Conservation (phyloP, 2,113 vertebrate species). For the Turnix velox region DNA sequence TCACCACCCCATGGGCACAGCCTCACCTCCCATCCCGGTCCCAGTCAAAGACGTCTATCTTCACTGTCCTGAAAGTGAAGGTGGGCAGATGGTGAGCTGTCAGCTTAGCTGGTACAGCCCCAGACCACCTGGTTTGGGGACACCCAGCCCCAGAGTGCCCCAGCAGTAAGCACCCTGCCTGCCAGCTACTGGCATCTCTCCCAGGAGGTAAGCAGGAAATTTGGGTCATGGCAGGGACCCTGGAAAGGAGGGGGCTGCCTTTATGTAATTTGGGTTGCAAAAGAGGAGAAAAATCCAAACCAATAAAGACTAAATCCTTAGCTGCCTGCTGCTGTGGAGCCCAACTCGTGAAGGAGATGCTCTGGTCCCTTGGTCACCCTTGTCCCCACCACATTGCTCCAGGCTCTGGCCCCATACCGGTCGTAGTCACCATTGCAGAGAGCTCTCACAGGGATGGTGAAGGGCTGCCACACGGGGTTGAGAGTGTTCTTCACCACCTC, state of each 20-base stretch:
- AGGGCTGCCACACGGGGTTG: constrained; percentile 95
- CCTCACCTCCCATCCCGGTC: constrained; percentile 94
- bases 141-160: not conserved
- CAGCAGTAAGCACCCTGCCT: not conserved
- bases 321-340: not conserved
- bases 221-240: not conserved
- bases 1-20: accelerated
- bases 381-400: not conserved
- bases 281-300: not conserved
- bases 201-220: not conserved
- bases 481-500: constrained; percentile 94
- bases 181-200: not conserved
- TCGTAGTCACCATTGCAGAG: constrained; percentile 97
- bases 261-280: not conserved
- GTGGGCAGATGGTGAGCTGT: not conserved
- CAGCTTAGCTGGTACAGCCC: not conserved
- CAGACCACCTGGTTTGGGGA: not conserved
- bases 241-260: not conserved
- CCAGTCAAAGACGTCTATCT: constrained; percentile 96
- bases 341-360: not conserved
- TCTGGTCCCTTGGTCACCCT: not conserved
- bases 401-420: constrained; percentile 69
- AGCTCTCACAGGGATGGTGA: constrained; percentile 94
- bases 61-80: constrained; percentile 84
- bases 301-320: not conserved